These are phyloP conservation scores for Aphis gossypii DNA, from an alignment of 1,140 invertebrate genomes.

Conservation along the genomic window DNA sequence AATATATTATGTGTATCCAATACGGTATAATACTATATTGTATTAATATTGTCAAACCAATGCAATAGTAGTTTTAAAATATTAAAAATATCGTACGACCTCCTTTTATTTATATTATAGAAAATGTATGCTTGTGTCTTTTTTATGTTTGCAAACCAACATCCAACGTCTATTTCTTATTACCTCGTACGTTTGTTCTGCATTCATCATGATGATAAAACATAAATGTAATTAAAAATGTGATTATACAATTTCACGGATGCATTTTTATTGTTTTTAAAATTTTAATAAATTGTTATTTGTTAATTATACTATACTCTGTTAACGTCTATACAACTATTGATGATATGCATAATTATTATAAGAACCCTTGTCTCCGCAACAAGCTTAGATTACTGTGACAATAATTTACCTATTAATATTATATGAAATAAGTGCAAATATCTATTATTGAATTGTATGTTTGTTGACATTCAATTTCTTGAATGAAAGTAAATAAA, in stretches of 20 bases:
- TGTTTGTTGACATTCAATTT: too few relatives aligned
- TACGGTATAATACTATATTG: not conserved
- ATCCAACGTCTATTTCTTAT: not conserved
- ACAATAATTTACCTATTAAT: too few relatives aligned
- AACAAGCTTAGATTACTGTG: too few relatives aligned
- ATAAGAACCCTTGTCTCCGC: too few relatives aligned
- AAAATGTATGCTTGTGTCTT: not conserved
- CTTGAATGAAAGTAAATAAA: too few relatives aligned
- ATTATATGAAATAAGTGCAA: too few relatives aligned
- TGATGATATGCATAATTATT: not conserved
- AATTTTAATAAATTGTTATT: not conserved
- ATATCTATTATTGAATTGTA: too few relatives aligned
- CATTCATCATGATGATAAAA: not conserved
- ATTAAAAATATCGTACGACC: not conserved
- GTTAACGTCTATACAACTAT: not conserved
- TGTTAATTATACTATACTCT: not conserved
- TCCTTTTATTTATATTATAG: not conserved
- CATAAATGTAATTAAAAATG: not conserved
- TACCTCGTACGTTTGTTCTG: not conserved
- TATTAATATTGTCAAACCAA: not conserved
- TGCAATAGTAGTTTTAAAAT: not conserved
- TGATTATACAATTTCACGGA: not conserved
- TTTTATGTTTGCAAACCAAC: not conserved
- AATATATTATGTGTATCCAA: not conserved
- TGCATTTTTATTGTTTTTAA: not conserved